These are phyloP conservation scores for Zoanthus sociatus DNA, from an alignment of 92 coral and sea anemone genomes.

Conservation along the genomic window DNA sequence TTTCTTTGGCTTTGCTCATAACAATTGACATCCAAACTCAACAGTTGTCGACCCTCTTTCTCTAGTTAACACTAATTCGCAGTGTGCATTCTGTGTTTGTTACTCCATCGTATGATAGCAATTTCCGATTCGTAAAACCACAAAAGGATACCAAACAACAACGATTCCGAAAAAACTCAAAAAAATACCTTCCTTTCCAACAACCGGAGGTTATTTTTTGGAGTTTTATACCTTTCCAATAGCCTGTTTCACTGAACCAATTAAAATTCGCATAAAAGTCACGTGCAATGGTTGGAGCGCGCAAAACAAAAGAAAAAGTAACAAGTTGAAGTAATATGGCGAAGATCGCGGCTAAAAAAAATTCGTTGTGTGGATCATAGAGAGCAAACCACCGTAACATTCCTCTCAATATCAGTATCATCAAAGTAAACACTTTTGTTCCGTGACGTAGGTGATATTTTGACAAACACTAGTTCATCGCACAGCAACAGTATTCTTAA, in stretches of 20 bases:
- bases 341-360: neutral
- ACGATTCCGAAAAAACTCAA: conserved; percentile 4
- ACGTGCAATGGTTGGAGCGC: conserved; percentile 36
- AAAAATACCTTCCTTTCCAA: neutral
- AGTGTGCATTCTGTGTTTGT: conserved; percentile 24
- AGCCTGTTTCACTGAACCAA: conserved; percentile 8
- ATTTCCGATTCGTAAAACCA: conserved; percentile 9
- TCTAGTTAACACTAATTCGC: neutral
- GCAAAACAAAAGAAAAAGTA: conserved; percentile 12
- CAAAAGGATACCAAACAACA: neutral
- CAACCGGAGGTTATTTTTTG: conserved; percentile 2
- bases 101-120: neutral
- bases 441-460: neutral
- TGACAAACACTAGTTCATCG: neutral
- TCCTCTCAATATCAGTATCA: neutral
- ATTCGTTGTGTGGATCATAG: neutral
- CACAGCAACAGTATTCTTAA: neutral
- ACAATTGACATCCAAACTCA: neutral
- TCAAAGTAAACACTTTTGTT: neutral
- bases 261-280: conserved; percentile 21
- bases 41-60: neutral
- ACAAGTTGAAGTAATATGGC: neutral
- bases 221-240: conserved; percentile 21
- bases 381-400: neutral
- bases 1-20: conserved; percentile 16